Conservation (phyloP, 2,888 invertebrate species). For the Colostygia pectinataria region DNA sequence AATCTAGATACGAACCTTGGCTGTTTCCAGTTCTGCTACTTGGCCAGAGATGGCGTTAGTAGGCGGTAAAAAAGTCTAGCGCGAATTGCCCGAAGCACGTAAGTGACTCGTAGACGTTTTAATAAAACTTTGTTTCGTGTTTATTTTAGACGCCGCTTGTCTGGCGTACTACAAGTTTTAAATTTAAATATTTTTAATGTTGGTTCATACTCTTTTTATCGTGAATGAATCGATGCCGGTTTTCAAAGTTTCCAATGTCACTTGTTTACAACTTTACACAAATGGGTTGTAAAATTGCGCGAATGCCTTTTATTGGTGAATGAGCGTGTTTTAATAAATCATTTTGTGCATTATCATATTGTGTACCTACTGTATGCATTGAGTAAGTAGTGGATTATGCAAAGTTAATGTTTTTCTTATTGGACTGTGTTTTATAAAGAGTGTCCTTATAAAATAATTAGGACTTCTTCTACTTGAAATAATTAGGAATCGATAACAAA, state of each 20-base stretch:
- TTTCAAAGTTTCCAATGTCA: slow-evolving; percentile 30
- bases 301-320: slow-evolving; percentile 27
- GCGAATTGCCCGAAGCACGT: slow-evolving; percentile 51
- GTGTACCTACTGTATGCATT: slow-evolving; percentile 16
- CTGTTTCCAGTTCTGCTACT: slow-evolving; percentile 59
- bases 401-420: slow-evolving; percentile 18
- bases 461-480: too few relatives aligned
- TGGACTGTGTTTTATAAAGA: too few relatives aligned
- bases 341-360: slow-evolving; percentile 19
- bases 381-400: slow-evolving; percentile 24
- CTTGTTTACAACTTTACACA: slow-evolving; percentile 31
- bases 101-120: slow-evolving; percentile 52
- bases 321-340: slow-evolving; percentile 22
- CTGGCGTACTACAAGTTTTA: slow-evolving; percentile 53
- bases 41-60: slow-evolving; percentile 66
- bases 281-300: slow-evolving; percentile 30
- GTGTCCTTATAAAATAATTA: too few relatives aligned
- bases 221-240: slow-evolving; percentile 33
- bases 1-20: slow-evolving; percentile 45
- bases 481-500: too few relatives aligned
- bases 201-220: slow-evolving; percentile 39
- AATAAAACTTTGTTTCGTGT: slow-evolving; percentile 67
- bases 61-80: slow-evolving; percentile 10
- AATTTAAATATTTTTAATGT: slow-evolving; percentile 57
- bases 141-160: slow-evolving; percentile 59